phyloP scores from a whole-genome alignment of 1,140 invertebrate species.

The Amyelois transitella region DNA sequence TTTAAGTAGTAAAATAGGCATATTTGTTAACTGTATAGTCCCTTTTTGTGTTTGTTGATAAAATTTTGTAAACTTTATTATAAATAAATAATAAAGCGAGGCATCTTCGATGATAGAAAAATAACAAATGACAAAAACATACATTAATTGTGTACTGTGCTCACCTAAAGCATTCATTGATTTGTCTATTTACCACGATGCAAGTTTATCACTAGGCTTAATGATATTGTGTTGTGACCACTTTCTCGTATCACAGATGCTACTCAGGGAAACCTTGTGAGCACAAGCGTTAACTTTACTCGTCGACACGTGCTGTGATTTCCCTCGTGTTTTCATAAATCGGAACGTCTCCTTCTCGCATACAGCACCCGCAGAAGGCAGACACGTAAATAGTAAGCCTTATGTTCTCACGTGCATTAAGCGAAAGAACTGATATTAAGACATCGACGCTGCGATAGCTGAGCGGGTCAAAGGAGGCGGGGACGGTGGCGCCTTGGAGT shows the following conservation, averaged over 20 bases:
- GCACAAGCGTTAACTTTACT: slow-evolving; percentile 62
- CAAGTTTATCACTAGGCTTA: slow-evolving; percentile 68
- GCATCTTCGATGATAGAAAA: slow-evolving; percentile 56
- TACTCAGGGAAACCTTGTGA: slow-evolving; percentile 68
- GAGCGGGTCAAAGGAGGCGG: slow-evolving; percentile 75
- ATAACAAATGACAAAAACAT: slow-evolving; percentile 43
- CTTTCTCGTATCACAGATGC: slow-evolving; percentile 71
- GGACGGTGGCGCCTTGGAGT: slow-evolving; percentile 68
- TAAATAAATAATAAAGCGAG: slow-evolving; percentile 8
- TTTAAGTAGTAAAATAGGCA: too few species aligned
- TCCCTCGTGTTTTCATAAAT: slow-evolving; percentile 74
- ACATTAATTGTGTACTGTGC: slow-evolving; percentile 39
- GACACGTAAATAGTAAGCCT: slow-evolving; percentile 71
- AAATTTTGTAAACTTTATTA: not conserved
- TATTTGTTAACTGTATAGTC: too few species aligned
- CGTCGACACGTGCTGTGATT: slow-evolving; percentile 68
- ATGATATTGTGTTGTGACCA: slow-evolving; percentile 68
- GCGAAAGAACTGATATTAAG: slow-evolving; percentile 61
- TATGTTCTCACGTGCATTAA: slow-evolving; percentile 64
- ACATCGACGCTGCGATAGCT: slow-evolving; percentile 77
- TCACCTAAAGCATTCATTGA: slow-evolving; percentile 64
- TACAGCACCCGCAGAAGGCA: slow-evolving; percentile 86
- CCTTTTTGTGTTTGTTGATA: not conserved
- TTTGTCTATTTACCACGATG: slow-evolving; percentile 60
- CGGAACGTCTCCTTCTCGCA: slow-evolving; percentile 84